A percentile compares a stretch with the other conserved stretches of the same genome.
Conservation (phyloP, 1,140 invertebrate species). For the Cyrtorhinus lividipennis region DNA sequence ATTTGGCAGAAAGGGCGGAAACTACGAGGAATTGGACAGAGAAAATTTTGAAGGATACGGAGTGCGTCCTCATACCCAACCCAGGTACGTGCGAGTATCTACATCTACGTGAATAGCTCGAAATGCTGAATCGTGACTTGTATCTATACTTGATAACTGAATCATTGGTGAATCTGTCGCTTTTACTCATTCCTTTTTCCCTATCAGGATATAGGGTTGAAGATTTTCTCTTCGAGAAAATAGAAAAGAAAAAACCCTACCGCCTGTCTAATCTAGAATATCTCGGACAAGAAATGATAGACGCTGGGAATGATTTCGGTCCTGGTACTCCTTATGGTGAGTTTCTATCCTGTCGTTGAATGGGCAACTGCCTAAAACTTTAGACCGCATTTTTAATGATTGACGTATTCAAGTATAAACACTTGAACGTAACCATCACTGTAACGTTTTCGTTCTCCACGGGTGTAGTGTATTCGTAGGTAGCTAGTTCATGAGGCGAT, state of each 20-base stretch:
- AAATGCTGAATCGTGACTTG: too few relatives aligned
- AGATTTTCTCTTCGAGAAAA: conserved; percentile 85
- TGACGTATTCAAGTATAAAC: too few relatives aligned
- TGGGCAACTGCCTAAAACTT: too few relatives aligned
- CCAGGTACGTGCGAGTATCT: conserved; percentile 44
- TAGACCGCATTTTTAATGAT: too few relatives aligned
- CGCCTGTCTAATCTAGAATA: conserved; percentile 75
- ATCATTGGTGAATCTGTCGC: too few relatives aligned
- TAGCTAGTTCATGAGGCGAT: too few relatives aligned
- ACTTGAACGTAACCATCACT: neutral
- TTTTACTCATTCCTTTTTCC: too few relatives aligned
- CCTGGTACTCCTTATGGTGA: conserved; percentile 72
- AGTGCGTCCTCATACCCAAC: conserved; percentile 83
- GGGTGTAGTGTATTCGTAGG: too few relatives aligned
- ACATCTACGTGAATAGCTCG: neutral
- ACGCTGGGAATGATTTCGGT: conserved; percentile 86
- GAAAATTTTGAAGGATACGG: conserved; percentile 67
- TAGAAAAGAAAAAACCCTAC: conserved; percentile 72
- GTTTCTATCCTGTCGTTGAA: too few relatives aligned
- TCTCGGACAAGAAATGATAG: conserved; percentile 80
- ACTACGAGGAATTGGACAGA: conserved; percentile 77
- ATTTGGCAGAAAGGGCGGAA: conserved; percentile 69
- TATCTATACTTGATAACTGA: neutral
- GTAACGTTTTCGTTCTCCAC: neutral
- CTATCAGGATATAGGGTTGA: conserved; percentile 79